Evolutionary conservation across 2,113 vertebrate genomes (phyloP).

Genomic region (Boulengeromyrus knoepffleri): DNA sequence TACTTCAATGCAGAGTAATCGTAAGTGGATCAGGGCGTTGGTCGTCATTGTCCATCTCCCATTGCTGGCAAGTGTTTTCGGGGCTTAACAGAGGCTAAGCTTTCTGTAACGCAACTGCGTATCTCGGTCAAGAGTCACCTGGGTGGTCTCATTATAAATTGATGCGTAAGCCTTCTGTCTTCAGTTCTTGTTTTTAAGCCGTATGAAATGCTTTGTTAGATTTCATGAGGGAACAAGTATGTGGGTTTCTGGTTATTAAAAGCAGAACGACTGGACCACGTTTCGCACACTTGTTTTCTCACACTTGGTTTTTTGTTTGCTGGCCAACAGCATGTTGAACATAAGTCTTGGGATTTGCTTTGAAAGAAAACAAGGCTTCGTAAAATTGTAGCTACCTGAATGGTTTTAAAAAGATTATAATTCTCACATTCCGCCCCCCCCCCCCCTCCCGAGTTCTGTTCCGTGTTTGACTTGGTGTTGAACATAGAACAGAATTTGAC

Average conservation of each 20-base stretch:
- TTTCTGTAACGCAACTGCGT: not conserved
- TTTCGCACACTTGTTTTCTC: not conserved
- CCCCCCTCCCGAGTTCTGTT: not conserved
- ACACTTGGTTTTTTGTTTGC: not conserved
- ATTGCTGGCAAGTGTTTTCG: not conserved
- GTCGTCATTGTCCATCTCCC: not conserved
- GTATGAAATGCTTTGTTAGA: not conserved
- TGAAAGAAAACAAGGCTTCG: not conserved
- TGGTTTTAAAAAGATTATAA: not conserved
- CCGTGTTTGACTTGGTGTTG: not conserved
- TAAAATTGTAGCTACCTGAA: not conserved
- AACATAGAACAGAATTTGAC: not conserved
- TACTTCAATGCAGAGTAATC: conserved; percentile 5
- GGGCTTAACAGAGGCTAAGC: not conserved
- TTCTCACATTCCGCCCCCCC: not conserved
- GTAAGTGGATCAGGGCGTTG: not conserved
- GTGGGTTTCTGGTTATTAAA: conserved; percentile 13
- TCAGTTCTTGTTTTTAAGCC: not conserved
- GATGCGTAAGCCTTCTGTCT: not conserved
- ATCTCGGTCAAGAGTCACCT: not conserved
- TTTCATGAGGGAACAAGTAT: not conserved
- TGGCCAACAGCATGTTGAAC: not conserved
- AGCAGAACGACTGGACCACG: not conserved
- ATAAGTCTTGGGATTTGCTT: not conserved
- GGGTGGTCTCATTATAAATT: not conserved